Percentiles rank a stretch among this genome's conserved stretches.
These are phyloP conservation scores for Chaenocephalus aceratus DNA, from an alignment of 2,113 vertebrate species.

Conservation along the genomic window DNA sequence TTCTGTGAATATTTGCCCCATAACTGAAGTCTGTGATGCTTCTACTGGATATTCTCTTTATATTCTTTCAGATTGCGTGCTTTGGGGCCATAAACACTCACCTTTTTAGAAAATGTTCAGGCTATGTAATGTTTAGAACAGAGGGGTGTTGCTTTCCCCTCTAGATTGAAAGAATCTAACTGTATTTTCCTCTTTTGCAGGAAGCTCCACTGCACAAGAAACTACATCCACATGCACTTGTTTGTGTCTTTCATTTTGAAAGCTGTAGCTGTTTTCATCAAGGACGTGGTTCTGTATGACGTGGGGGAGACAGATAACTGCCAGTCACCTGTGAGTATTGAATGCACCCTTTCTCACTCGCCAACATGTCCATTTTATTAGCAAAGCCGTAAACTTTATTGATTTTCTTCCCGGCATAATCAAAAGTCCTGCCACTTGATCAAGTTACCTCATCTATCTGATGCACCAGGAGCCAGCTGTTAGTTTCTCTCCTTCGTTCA, in stretches of 20 bases:
- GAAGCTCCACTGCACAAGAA: conserved; percentile 95
- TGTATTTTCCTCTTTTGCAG: conserved; percentile 71
- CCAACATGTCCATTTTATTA: conserved; percentile 5
- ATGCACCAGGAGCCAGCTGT: not conserved
- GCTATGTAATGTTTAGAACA: conserved; percentile 3
- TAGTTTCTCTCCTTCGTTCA: conserved; percentile 9
- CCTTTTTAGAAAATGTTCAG: not conserved
- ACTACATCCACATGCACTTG: conserved; percentile 95
- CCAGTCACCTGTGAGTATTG: conserved; percentile 86
- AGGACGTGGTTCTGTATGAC: conserved; percentile 91
- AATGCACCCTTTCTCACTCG: not conserved
- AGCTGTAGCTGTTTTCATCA: conserved; percentile 91
- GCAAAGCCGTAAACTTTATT: not conserved
- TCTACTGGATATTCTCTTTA: not conserved
- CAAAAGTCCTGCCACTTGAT: conserved; percentile 7
- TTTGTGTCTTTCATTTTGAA: conserved; percentile 96
- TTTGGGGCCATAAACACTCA: not conserved
- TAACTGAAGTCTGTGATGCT: conserved; percentile 1
- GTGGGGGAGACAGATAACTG: conserved; percentile 85
- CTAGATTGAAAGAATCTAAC: not conserved
- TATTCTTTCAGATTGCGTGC: not conserved
- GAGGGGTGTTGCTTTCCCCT: not conserved
- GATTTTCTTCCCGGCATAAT: conserved; percentile 16
- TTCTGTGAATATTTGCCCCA: conserved; percentile 3
- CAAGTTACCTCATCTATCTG: not conserved